Conservation (phyloP, 2,888 invertebrate genomes). For the Pogonocherus hispidulus region DNA sequence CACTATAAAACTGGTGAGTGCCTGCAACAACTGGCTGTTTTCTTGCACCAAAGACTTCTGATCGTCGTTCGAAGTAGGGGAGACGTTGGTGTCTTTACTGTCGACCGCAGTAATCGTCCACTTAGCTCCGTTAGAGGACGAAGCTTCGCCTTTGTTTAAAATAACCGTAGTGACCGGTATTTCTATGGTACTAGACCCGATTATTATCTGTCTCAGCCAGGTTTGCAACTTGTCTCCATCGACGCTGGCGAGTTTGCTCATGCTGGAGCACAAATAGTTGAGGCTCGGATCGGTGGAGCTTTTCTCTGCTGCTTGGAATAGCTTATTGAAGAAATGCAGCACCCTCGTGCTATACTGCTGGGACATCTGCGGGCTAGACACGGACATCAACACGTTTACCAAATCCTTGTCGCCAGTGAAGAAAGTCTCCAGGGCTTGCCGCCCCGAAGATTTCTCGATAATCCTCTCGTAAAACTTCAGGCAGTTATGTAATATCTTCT, state of each 20-base stretch:
- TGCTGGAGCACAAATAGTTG: slow-evolving; percentile 77
- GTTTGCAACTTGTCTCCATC: slow-evolving; percentile 75
- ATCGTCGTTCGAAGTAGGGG: slow-evolving; percentile 63
- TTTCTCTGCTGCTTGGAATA: slow-evolving; percentile 78
- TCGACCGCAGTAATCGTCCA: slow-evolving; percentile 55
- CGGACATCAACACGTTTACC: slow-evolving; percentile 84
- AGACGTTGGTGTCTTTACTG: slow-evolving; percentile 37
- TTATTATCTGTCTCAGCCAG: slow-evolving; percentile 78
- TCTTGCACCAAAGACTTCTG: slow-evolving; percentile 74
- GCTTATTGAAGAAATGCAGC: slow-evolving; percentile 83
- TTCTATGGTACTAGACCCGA: slow-evolving; percentile 66
- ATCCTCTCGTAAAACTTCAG: slow-evolving; percentile 90
- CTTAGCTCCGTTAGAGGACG: slow-evolving; percentile 41
- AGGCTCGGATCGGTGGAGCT: slow-evolving; percentile 75
- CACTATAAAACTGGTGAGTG: slow-evolving; percentile 80
- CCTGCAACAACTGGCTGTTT: slow-evolving; percentile 79
- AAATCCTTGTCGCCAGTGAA: slow-evolving; percentile 81
- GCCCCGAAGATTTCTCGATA: slow-evolving; percentile 85
- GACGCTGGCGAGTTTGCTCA: slow-evolving; percentile 76
- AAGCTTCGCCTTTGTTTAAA: slow-evolving; percentile 64
- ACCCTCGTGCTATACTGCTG: slow-evolving; percentile 83
- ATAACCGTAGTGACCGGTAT: slow-evolving; percentile 69
- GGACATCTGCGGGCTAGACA: slow-evolving; percentile 81
- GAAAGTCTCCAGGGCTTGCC: slow-evolving; percentile 86
- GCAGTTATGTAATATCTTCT: slow-evolving; percentile 76